A percentile compares a stretch with the other conserved stretches of the same genome.
Evolutionary conservation across 2,888 invertebrate genomes (phyloP).

Genomic region (Hipparchia sbordonii): DNA sequence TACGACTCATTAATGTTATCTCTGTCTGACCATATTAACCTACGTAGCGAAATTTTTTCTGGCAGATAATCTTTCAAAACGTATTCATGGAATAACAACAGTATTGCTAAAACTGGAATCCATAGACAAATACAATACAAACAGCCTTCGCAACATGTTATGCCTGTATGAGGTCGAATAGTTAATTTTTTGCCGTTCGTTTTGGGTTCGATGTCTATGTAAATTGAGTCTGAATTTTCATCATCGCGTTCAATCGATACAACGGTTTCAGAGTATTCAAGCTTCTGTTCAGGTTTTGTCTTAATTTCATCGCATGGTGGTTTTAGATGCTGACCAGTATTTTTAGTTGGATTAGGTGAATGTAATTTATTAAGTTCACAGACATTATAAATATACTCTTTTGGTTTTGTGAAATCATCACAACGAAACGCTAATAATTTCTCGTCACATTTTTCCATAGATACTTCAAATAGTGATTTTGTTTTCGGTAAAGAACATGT

Average conservation of each 20-base stretch:
- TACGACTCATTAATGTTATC: constrained; percentile 35
- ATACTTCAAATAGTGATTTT: constrained; percentile 53
- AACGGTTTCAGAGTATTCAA: constrained; percentile 26
- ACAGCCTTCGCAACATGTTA: constrained; percentile 56
- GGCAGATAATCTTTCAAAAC: constrained; percentile 49
- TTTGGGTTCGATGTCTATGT: constrained; percentile 40
- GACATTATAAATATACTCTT: constrained; percentile 22
- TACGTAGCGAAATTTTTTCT: constrained; percentile 1
- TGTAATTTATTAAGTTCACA: constrained; percentile 8
- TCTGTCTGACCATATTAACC: not conserved
- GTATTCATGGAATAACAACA: constrained; percentile 53
- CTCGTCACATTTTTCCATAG: constrained; percentile 45
- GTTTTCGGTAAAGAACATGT: constrained; percentile 51
- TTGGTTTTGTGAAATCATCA: constrained; percentile 42
- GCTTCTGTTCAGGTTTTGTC: constrained; percentile 7
- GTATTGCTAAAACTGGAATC: constrained; percentile 57
- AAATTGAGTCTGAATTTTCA: constrained; percentile 38
- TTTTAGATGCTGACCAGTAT: constrained; percentile 12
- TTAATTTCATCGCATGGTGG: constrained; percentile 6
- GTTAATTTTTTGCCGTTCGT: constrained; percentile 38
- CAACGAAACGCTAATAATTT: constrained; percentile 56
- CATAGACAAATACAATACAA: constrained; percentile 60
- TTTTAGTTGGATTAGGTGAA: constrained; percentile 18
- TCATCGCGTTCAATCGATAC: constrained; percentile 24
- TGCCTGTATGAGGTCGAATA: constrained; percentile 40